phyloP scores from a whole-genome alignment of 2,888 invertebrate species.

The Ormyrus pomaceus region DNA sequence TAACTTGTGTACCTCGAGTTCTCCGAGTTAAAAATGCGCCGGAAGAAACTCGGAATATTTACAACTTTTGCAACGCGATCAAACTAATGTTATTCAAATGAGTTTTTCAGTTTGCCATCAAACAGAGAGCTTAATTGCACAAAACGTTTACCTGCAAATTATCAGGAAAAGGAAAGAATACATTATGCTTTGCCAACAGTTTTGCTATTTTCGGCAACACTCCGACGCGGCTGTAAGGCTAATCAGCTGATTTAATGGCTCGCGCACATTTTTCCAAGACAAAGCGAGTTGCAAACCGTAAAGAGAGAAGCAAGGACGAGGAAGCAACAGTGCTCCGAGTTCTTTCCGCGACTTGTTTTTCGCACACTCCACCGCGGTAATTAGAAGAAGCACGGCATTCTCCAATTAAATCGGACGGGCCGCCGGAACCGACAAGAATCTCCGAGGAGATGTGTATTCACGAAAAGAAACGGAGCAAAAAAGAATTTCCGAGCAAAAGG shows the following conservation, averaged over 20 bases:
- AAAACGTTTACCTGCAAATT: too few species aligned
- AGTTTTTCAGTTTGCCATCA: background rate
- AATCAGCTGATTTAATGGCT: too few species aligned
- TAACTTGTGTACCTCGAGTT: background rate
- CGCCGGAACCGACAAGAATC: slow-evolving; percentile 4
- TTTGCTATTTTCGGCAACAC: too few species aligned
- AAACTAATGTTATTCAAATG: background rate
- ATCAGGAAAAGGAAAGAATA: too few species aligned
- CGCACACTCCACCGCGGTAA: background rate
- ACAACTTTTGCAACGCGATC: background rate
- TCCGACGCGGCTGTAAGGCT: too few species aligned
- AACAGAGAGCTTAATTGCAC: background rate
- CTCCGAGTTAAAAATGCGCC: background rate
- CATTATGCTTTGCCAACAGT: too few species aligned
- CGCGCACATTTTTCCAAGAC: too few species aligned
- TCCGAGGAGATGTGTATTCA: slow-evolving; percentile 1
- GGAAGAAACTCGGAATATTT: background rate
- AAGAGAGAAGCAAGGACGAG: background rate
- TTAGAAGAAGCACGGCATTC: slow-evolving; percentile 34
- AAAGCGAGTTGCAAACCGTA: background rate
- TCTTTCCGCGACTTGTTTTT: slow-evolving; percentile 17
- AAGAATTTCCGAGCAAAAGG: too few species aligned
- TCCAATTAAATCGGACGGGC: slow-evolving; percentile 20
- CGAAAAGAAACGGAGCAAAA: background rate
- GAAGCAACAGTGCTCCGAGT: background rate